Conservation (phyloP, 2,113 vertebrate species). For the Manacus vitellinus region DNA sequence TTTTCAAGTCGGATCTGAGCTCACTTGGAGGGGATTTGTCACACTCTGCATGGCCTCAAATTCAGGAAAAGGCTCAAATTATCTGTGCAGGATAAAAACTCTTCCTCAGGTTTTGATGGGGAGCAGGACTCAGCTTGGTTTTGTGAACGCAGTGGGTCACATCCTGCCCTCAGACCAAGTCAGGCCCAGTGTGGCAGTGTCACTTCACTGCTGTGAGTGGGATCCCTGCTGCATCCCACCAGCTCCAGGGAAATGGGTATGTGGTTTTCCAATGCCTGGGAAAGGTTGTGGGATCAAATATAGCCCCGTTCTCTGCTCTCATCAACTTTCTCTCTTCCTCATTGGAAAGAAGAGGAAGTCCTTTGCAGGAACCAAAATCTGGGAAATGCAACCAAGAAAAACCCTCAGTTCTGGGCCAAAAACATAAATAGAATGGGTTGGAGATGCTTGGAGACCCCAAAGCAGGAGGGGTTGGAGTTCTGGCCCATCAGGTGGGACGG, state of each 20-base stretch:
- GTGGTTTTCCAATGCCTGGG: background rate
- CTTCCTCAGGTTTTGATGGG: background rate
- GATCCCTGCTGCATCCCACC: background rate
- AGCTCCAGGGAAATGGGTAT: background rate
- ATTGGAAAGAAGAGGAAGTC: background rate
- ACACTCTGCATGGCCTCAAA: background rate
- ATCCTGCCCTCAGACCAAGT: background rate
- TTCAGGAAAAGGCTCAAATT: background rate
- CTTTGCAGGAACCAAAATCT: background rate
- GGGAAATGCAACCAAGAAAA: background rate
- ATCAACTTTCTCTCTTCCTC: background rate
- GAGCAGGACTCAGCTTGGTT: background rate
- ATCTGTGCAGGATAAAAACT: background rate
- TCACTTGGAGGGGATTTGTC: background rate
- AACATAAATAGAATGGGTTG: fast-evolving
- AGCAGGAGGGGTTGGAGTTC: background rate
- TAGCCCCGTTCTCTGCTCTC: background rate
- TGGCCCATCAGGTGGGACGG: background rate
- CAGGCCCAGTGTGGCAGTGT: background rate
- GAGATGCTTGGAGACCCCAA: background rate
- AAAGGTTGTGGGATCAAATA: background rate
- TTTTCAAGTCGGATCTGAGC: background rate
- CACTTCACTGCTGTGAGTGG: background rate
- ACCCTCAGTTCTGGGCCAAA: background rate
- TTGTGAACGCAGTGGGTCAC: fast-evolving